Conservation (phyloP, 2,797 vertebrate species). For the Geotrypetes seraphini region DNA sequence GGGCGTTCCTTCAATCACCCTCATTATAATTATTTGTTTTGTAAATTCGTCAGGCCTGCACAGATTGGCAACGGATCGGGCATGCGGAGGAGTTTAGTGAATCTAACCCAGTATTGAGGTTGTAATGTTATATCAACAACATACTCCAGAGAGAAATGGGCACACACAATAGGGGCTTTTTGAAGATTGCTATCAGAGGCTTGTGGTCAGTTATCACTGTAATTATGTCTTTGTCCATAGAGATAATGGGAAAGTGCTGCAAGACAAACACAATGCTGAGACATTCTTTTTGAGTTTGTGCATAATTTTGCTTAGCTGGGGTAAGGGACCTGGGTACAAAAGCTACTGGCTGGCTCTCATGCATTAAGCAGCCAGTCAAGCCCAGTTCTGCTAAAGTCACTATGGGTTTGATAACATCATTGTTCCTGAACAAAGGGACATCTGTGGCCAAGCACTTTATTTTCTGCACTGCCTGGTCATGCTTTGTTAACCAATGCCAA, state of each 20-base stretch:
- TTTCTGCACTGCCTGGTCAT: not conserved
- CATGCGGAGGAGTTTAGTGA: no score
- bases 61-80: no score
- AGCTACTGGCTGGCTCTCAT: not conserved
- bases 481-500: no score
- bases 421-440: not conserved
- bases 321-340: not conserved
- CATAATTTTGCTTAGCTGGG: not conserved
- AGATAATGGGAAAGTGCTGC: not conserved
- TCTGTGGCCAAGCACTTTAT: no score
- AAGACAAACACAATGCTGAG: constrained; percentile 5
- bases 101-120: no score
- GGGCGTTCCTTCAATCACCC: no score
- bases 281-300: not conserved
- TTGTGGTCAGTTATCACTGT: constrained; percentile 4
- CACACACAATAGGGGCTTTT: constrained; percentile 1
- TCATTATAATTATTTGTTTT: no score
- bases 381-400: no score
- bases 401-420: no score
- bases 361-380: not conserved
- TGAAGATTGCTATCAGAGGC: constrained; percentile 4
- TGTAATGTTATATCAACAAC: not conserved
- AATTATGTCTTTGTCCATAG: not conserved
- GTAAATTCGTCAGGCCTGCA: no score
- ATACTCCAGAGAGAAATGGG: constrained; percentile 9